Percentiles rank a stretch among this genome's conserved stretches.
phyloP scores from a whole-genome alignment of 1,140 invertebrate species.

The Tetramorium simillimum region DNA sequence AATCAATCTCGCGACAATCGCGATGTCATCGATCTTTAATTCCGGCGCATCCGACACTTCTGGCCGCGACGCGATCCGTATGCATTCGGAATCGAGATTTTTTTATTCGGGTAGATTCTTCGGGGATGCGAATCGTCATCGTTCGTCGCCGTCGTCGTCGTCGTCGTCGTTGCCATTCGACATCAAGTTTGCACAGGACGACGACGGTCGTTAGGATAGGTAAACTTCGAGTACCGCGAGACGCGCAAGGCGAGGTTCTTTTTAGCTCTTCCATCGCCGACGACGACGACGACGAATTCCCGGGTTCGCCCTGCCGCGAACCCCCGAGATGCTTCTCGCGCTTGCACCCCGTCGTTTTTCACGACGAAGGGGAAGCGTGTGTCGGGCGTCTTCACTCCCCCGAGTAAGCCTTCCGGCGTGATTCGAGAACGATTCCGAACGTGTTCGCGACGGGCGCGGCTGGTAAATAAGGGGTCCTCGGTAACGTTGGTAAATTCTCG shows the following conservation, averaged over 20 bases:
- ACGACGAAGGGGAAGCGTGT: neutral
- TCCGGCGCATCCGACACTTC: neutral
- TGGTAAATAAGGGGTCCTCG: slow-evolving; percentile 32
- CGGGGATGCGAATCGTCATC: neutral
- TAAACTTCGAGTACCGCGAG: slow-evolving; percentile 64
- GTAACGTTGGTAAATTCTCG: slow-evolving; percentile 49
- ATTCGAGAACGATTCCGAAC: slow-evolving; percentile 48
- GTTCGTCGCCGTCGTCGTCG: neutral
- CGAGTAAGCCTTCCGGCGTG: slow-evolving; percentile 50
- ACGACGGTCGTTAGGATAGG: slow-evolving; percentile 66
- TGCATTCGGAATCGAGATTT: neutral
- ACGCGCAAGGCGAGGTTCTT: slow-evolving; percentile 48
- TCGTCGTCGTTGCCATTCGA: slow-evolving; percentile 14
- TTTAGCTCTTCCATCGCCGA: slow-evolving; percentile 45
- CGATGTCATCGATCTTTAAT: neutral
- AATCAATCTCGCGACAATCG: neutral
- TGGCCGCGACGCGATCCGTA: neutral
- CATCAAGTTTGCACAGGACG: slow-evolving; percentile 68
- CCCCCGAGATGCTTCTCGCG: neutral
- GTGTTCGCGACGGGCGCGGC: slow-evolving; percentile 41
- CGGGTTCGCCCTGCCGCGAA: slow-evolving; percentile 23
- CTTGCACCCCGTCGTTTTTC: slow-evolving; percentile 31
- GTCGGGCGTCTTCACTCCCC: neutral
- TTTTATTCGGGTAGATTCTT: slow-evolving; percentile 12
- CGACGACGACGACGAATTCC: slow-evolving; percentile 46